Evolutionary conservation across 2,888 invertebrate genomes (phyloP).

Genomic region (Drosophila mulleri): DNA sequence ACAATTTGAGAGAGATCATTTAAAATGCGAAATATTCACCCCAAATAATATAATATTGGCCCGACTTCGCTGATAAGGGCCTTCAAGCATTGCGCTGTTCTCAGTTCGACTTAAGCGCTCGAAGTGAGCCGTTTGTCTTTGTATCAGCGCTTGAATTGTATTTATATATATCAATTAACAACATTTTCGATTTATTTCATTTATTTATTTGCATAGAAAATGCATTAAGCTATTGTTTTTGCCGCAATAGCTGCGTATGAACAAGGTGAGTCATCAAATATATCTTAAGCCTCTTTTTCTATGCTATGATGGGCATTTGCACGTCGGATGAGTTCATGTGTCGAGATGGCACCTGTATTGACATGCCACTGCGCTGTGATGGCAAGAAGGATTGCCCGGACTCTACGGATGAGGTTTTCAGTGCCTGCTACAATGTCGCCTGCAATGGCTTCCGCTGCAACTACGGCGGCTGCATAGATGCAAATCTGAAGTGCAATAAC

Average conservation of each 20-base stretch:
- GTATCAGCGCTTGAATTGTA: not conserved
- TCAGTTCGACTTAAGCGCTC: not conserved
- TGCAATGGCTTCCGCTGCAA: constrained; percentile 38
- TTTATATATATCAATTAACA: not conserved
- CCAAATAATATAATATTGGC: not conserved
- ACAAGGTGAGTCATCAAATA: not conserved
- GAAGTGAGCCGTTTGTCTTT: not conserved
- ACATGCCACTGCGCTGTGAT: constrained; percentile 22
- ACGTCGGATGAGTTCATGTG: not conserved
- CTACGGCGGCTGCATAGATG: constrained; percentile 47
- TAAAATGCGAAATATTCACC: not conserved
- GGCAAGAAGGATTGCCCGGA: constrained; percentile 28
- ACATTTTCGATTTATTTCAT: not conserved
- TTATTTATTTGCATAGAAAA: not conserved
- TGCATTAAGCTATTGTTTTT: not conserved
- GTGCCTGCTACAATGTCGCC: constrained; percentile 1
- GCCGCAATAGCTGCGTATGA: not conserved
- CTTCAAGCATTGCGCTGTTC: not conserved
- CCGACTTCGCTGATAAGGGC: not conserved
- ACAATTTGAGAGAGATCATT: too few relatives aligned
- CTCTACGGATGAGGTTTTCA: constrained; percentile 38
- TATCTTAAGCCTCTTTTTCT: not conserved
- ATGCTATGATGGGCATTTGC: not conserved
- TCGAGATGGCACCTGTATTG: not conserved
- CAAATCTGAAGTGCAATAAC: constrained; percentile 7